These are phyloP conservation scores for Dolichopus griseipennis DNA, from an alignment of 2,888 invertebrate genomes.

Conservation along the genomic window DNA sequence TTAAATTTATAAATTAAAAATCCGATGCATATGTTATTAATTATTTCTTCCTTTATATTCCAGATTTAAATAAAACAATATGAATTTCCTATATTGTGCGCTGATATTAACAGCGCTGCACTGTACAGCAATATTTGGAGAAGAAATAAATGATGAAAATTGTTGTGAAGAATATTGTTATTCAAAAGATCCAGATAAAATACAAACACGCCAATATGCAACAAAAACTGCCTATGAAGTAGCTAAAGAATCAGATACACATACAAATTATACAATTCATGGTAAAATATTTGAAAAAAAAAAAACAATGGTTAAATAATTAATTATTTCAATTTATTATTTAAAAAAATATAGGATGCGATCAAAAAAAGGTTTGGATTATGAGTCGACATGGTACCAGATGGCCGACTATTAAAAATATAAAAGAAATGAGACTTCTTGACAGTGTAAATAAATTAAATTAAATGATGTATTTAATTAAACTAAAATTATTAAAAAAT, in stretches of 20 bases:
- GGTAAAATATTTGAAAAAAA: slow-evolving; percentile 47
- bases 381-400: slow-evolving; percentile 61
- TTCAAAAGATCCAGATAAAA: slow-evolving; percentile 33
- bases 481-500: background rate
- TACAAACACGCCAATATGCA: slow-evolving; percentile 49
- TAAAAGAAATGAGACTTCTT: slow-evolving; percentile 49
- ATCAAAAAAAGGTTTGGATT: slow-evolving; percentile 64
- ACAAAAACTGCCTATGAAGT: slow-evolving; percentile 71
- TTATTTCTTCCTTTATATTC: background rate
- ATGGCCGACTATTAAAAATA: slow-evolving; percentile 51
- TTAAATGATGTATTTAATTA: background rate
- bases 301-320: too few species aligned
- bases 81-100: background rate
- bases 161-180: slow-evolving; percentile 36
- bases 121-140: background rate
- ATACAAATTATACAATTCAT: slow-evolving; percentile 53
- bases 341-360: slow-evolving; percentile 50
- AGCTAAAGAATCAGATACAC: slow-evolving; percentile 50
- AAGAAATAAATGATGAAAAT: slow-evolving; percentile 9
- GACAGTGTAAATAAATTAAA: slow-evolving; percentile 39
- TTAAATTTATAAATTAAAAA: too few species aligned
- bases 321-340: too few species aligned
- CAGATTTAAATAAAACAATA: background rate
- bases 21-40: too few species aligned
- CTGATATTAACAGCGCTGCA: background rate